Conservation (phyloP, 2,888 invertebrate species). For the Brachypalpus laphriformis region DNA sequence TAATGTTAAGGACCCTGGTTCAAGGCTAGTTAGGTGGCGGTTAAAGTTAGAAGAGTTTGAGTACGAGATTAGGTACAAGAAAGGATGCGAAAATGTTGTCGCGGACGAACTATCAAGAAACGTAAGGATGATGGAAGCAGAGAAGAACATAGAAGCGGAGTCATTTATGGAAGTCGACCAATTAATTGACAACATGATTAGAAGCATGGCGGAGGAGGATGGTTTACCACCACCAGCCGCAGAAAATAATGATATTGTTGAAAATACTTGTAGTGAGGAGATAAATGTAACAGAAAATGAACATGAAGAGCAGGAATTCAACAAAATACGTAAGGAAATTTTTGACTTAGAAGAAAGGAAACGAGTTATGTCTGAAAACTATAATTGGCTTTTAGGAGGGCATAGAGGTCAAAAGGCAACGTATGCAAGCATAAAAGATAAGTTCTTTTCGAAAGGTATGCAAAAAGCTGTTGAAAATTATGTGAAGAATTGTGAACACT, state of each 20-base stretch:
- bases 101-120: not conserved
- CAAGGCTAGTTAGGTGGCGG: not conserved
- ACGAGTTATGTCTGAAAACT: not conserved
- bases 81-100: not conserved
- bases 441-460: slow-evolving; percentile 20
- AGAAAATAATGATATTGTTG: not conserved
- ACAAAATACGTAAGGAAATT: not conserved
- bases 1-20: slow-evolving; percentile 78
- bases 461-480: slow-evolving; percentile 18
- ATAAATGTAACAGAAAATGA: not conserved
- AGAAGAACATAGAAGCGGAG: too few species aligned
- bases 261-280: not conserved
- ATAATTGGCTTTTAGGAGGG: not conserved
- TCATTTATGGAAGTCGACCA: too few species aligned
- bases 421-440: slow-evolving; percentile 19
- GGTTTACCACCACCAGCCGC: not conserved
- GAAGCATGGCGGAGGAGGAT: not conserved
- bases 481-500: slow-evolving; percentile 9
- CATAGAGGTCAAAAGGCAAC: slow-evolving; percentile 2
- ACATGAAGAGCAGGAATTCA: not conserved
- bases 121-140: not conserved
- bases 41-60: not conserved
- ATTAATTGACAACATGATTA: not conserved
- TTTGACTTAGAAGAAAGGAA: slow-evolving; percentile 1
- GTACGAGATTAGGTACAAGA: not conserved